A percentile compares a stretch with the other conserved stretches of the same genome.
These are phyloP conservation scores for Sitodiplosis mosellana DNA, from an alignment of 1,140 invertebrate species.

Conservation along the genomic window DNA sequence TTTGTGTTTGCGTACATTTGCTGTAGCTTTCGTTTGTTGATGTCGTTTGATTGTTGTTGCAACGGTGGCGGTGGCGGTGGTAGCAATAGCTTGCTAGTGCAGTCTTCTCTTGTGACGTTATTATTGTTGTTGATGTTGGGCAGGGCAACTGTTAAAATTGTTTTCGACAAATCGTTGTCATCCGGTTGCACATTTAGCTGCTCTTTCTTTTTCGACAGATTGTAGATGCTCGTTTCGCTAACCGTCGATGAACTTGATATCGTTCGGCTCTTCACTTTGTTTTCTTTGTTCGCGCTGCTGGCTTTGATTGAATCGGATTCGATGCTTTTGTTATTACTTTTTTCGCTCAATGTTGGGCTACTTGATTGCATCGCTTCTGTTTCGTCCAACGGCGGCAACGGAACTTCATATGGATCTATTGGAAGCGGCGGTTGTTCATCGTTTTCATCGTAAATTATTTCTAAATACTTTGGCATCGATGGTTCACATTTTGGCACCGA, in stretches of 20 bases:
- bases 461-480: conserved; percentile 26
- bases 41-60: too few relatives aligned
- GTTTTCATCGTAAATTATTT: conserved; percentile 24
- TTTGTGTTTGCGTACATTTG: too few relatives aligned
- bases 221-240: not conserved
- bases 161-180: not conserved
- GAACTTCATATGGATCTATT: conserved; percentile 5
- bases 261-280: conserved; percentile 1
- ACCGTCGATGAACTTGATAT: conserved; percentile 4
- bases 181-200: not conserved
- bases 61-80: not conserved
- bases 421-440: not conserved
- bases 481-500: not conserved
- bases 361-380: not conserved
- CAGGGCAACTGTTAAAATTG: not conserved
- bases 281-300: not conserved
- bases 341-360: not conserved
- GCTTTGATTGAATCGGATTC: not conserved
- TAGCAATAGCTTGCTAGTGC: not conserved
- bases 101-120: not conserved
- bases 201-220: not conserved
- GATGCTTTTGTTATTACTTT: not conserved
- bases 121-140: too few relatives aligned
- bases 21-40: too few relatives aligned
- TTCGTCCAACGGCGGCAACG: not conserved